Conservation (phyloP, 2,797 vertebrate genomes). For the Halcyon leucocephala region DNA sequence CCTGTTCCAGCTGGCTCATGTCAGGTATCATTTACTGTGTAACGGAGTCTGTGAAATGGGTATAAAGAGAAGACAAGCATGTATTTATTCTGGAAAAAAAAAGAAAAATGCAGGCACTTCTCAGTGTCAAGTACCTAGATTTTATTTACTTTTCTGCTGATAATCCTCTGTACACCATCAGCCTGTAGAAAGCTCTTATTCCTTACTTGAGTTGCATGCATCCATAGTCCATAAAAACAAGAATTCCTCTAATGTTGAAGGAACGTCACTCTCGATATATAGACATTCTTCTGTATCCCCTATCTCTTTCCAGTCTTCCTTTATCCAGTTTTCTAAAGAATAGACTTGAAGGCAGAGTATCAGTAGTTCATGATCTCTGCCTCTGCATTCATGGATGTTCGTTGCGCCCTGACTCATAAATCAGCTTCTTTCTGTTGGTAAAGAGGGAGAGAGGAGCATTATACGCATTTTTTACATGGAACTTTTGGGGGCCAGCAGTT, state of each 20-base stretch:
- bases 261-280: neutral
- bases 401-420: neutral
- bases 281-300: neutral
- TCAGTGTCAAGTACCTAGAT: neutral
- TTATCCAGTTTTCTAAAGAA: neutral
- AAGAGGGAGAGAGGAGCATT: neutral
- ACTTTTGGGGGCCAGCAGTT: conserved; percentile 3
- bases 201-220: neutral
- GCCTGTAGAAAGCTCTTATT: neutral
- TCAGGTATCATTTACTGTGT: neutral
- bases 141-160: neutral
- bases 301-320: neutral
- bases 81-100: neutral
- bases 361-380: neutral
- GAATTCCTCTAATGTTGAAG: neutral
- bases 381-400: neutral
- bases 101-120: neutral
- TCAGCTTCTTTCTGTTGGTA: neutral
- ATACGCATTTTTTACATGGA: conserved; percentile 15
- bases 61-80: neutral
- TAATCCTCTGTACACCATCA: neutral
- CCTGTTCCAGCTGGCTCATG: neutral
- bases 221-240: neutral
- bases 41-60: neutral
- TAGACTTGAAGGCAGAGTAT: neutral